Base-by-base conservation (phyloP, 2,888 invertebrate species). In the Synanthedon andrenaeformis region DNA sequence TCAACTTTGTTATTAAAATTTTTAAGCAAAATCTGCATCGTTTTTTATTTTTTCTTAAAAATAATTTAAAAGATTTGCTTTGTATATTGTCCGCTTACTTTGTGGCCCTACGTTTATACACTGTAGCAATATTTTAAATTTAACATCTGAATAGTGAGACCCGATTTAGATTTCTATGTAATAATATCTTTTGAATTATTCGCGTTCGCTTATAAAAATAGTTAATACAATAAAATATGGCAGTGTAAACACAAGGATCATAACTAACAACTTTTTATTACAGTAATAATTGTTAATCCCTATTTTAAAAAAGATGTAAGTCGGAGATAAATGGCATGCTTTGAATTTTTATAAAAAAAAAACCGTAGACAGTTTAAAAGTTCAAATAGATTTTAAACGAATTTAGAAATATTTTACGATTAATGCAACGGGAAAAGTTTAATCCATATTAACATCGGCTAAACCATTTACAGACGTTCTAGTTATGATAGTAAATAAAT, bases 181-280 rank as follows among this genome's bases (percentile, higher is more conserved):
- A 59, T 77, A 79, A 80, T 79, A 76, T 75, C 79, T 75, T 62
- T 79, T 80, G 79, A 84, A 80, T 79, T 82, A 82, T 82, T 75
- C 13, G 17, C 8, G 76, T 76, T 74, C 77, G 74, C 75, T 75
- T 76, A 72, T 69, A 72, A 70, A 71, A 66, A 70, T 72, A 69
- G 70, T 68, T 82, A 84, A 85, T 82, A 63, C 76, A 73, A 66
- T 76, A 64, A 85, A 79, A 77, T 85, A 85, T 84, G 74, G 62
- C 73, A 71, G 53, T 35, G 69, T 66, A 81, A 81, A 84, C 72
- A 76, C 57, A 17, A 59, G 62, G 56, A 57, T 65, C 8, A 13
- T 45, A 45, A 13, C 3, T 35, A n/a, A 35, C 35, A n/a, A 19
- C 17, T 14, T 13, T 13, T 17, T 23, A 12, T 50, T 50, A 50